Conservation (phyloP, 2,113 vertebrate genomes). For the Nipponia nippon region DNA sequence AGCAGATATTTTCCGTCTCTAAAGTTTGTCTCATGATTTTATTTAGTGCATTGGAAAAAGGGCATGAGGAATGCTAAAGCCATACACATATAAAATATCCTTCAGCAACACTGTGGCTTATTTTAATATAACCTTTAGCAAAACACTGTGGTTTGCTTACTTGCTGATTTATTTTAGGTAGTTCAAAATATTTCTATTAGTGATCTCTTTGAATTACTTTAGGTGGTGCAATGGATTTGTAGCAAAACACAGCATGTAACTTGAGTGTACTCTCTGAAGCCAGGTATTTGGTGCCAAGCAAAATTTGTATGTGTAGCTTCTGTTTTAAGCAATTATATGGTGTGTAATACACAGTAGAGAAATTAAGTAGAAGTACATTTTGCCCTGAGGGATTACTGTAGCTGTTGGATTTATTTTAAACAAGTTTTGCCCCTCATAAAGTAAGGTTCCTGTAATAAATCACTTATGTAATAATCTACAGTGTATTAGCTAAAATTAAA, state of each 20-base stretch:
- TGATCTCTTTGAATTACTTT: conserved; percentile 65
- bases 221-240: conserved; percentile 68
- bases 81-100: conserved; percentile 27
- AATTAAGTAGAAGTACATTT: conserved; percentile 77
- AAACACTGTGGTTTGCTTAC: conserved; percentile 64
- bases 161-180: conserved; percentile 64
- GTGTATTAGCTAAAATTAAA: conserved; percentile 22
- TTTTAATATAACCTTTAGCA: conserved; percentile 61
- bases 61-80: conserved; percentile 16
- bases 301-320: conserved; percentile 73
- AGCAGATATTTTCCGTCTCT: conserved; percentile 56
- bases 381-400: conserved; percentile 74
- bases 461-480: conserved; percentile 70
- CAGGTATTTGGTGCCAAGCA: conserved; percentile 71
- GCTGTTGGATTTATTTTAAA: conserved; percentile 77
- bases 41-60: conserved; percentile 45
- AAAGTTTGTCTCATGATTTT: conserved; percentile 42
- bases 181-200: conserved; percentile 71
- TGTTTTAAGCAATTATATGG: conserved; percentile 79
- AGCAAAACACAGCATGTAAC: conserved; percentile 71
- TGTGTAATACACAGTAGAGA: conserved; percentile 76
- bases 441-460: conserved; percentile 69
- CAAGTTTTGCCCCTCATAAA: conserved; percentile 71
- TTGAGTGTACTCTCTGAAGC: conserved; percentile 65
- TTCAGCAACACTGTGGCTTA: conserved; percentile 31